A percentile compares a stretch with the other conserved stretches of the same genome.
These are phyloP conservation scores for Myoxocephalus aenaeus DNA, from an alignment of 2,797 vertebrate genomes.

Conservation along the genomic window DNA sequence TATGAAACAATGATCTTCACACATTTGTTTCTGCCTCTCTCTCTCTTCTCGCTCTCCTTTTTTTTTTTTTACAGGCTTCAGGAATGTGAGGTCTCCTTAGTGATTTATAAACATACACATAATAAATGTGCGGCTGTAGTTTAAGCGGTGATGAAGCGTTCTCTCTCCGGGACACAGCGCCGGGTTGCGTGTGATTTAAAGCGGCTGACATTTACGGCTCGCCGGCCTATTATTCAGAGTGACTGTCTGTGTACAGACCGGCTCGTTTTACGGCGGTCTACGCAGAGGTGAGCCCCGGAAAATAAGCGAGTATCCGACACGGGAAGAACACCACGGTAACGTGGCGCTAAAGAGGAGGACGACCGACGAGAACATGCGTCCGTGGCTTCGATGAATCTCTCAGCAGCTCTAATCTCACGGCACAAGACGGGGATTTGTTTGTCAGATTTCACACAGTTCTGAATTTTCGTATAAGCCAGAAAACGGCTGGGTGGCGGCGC, in stretches of 20 bases:
- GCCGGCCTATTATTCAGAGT: constrained; percentile 98
- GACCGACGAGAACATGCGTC: constrained; percentile 33
- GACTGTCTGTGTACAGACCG: constrained; percentile 97
- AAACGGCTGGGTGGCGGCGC: constrained; percentile 7
- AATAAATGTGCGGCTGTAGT: constrained; percentile 94
- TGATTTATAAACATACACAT: constrained; percentile 99
- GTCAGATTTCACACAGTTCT: constrained; percentile 23
- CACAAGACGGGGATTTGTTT: not conserved
- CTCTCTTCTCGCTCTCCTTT: constrained; percentile 64
- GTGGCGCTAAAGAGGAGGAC: constrained; percentile 14
- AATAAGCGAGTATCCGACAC: constrained; percentile 58
- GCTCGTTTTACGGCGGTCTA: constrained; percentile 91
- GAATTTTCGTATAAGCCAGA: not conserved
- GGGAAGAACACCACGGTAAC: constrained; percentile 44
- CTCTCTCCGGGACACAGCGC: constrained; percentile 87
- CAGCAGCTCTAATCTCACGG: constrained; percentile 18
- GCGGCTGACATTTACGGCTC: constrained; percentile 96
- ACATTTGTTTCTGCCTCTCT: constrained; percentile 50
- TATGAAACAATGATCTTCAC: constrained; percentile 36
- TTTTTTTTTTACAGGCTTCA: constrained; percentile 77
- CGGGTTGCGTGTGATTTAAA: constrained; percentile 94
- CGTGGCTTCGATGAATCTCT: constrained; percentile 31
- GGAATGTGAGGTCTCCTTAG: constrained; percentile 88
- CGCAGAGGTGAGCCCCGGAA: constrained; percentile 85
- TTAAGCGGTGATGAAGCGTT: constrained; percentile 95